These are phyloP conservation scores for Bufo gargarizans DNA, from an alignment of 2,113 vertebrate species.

Conservation along the genomic window DNA sequence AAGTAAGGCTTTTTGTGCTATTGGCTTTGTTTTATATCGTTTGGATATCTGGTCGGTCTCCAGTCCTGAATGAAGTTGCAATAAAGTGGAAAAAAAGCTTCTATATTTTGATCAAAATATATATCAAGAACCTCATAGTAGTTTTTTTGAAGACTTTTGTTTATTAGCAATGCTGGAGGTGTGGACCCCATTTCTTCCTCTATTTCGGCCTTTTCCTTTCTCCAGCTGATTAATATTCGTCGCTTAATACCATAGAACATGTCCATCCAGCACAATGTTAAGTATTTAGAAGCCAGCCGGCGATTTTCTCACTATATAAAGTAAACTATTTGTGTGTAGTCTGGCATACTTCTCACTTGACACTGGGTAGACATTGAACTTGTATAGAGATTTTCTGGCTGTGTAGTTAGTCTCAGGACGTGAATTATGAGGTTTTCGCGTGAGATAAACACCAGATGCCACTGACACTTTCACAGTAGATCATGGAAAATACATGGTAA, in stretches of 20 bases:
- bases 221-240: neutral
- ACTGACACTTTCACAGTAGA: slow-evolving; percentile 15
- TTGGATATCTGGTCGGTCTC: too few relatives aligned
- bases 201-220: neutral
- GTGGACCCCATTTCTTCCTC: too few relatives aligned
- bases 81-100: too few relatives aligned
- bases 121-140: too few relatives aligned
- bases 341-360: slow-evolving; percentile 53
- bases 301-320: slow-evolving; percentile 54
- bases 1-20: too few relatives aligned
- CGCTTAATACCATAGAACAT: neutral
- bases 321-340: slow-evolving; percentile 49
- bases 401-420: neutral
- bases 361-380: slow-evolving; percentile 41
- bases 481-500: slow-evolving; percentile 46
- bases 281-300: slow-evolving; percentile 25
- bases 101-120: too few relatives aligned
- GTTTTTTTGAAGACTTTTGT: too few relatives aligned
- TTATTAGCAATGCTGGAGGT: neutral
- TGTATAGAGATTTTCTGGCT: slow-evolving; percentile 43
- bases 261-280: slow-evolving; percentile 1
- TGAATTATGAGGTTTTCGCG: slow-evolving; percentile 31
- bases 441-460: slow-evolving; percentile 46
- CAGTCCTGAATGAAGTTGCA: too few relatives aligned
- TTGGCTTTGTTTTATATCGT: too few relatives aligned